Base-by-base conservation (phyloP, 2,113 vertebrate species). In the Rana temporaria region DNA sequence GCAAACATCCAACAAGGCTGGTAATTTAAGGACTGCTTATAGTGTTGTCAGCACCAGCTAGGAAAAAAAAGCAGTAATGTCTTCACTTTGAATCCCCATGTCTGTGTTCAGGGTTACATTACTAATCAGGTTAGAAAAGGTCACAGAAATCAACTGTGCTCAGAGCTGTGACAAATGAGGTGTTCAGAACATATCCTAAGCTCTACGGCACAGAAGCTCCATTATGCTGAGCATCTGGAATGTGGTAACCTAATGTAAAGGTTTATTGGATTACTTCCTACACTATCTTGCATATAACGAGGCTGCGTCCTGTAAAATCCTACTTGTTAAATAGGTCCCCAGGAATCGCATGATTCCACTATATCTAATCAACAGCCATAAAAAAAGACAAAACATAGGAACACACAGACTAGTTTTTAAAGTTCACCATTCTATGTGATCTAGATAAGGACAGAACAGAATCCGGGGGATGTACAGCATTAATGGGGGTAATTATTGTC, bases 111-210 rank as follows among this genome's bases (percentile, higher is more conserved):
- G 80, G 70, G 70, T 76, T 83, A 68, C 30, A 83, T 59, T 83
- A 19, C 34, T 60, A 83, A 75, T 66, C 63, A 52, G 71, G 63
- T 83, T 14, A 0, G 82, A 85, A 55, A 7, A 6, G 81, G 6
- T 60, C 85, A 81, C 30, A 87, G 85, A 22, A 68, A 85, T 87
- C 80, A 88, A 82, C 69, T 87, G 24, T 73, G 11, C 38, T 84
- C 4, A 72, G 84, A 79, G 62, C 57, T 78, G 75, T 89, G 72
- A 87, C 66, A 84, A 76, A 4, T 70, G 62, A 48, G 85, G 81
- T 88, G 85, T 81, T 62, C 76, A 80, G 14, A 86, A 72, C 32
- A 68, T 34, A 76, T 32, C 20, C 30, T 57, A 76, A 68, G 53
- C 72, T 82, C 22, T 42, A 14, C 20, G 67, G 19, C 72, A 42